A percentile compares a stretch with the other conserved stretches of the same genome.
Conservation (phyloP, 1,140 invertebrate species). For the Drosophila baimaii region DNA sequence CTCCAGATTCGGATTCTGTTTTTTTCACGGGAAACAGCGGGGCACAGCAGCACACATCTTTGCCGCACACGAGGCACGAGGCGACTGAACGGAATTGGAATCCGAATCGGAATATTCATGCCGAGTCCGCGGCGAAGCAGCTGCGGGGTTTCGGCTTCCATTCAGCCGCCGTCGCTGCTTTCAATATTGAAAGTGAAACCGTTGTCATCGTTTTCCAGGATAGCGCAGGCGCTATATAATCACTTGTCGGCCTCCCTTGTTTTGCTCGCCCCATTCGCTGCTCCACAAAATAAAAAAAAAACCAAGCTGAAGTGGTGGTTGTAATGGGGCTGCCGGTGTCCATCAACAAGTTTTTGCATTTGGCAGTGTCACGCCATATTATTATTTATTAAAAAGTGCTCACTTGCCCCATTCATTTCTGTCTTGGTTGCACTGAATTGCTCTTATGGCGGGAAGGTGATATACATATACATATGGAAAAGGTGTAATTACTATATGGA, state of each 20-base stretch:
- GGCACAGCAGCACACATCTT: slow-evolving; percentile 48
- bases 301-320: neutral
- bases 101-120: slow-evolving; percentile 40
- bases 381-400: slow-evolving; percentile 59
- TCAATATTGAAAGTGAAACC: slow-evolving; percentile 69
- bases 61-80: slow-evolving; percentile 44
- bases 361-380: slow-evolving; percentile 11
- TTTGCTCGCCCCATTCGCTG: slow-evolving; percentile 63
- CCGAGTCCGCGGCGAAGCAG: slow-evolving; percentile 32
- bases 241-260: slow-evolving; percentile 45
- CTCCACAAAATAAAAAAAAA: neutral
- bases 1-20: slow-evolving; percentile 5
- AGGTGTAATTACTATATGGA: neutral
- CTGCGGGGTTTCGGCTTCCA: slow-evolving; percentile 68
- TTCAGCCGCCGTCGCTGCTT: slow-evolving; percentile 56
- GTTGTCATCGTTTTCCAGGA: slow-evolving; percentile 54
- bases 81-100: slow-evolving; percentile 65
- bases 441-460: slow-evolving; percentile 45
- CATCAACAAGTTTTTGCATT: slow-evolving; percentile 67
- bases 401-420: slow-evolving; percentile 38
- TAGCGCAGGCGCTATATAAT: slow-evolving; percentile 54
- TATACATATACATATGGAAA: neutral
- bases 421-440: slow-evolving; percentile 37
- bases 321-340: slow-evolving; percentile 4
- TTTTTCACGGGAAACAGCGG: slow-evolving; percentile 12